Evolutionary conservation across 2,797 vertebrate genomes (phyloP), one percentile per base, ranked within the genome.

Genomic region (Anolis apletophallus): DNA sequence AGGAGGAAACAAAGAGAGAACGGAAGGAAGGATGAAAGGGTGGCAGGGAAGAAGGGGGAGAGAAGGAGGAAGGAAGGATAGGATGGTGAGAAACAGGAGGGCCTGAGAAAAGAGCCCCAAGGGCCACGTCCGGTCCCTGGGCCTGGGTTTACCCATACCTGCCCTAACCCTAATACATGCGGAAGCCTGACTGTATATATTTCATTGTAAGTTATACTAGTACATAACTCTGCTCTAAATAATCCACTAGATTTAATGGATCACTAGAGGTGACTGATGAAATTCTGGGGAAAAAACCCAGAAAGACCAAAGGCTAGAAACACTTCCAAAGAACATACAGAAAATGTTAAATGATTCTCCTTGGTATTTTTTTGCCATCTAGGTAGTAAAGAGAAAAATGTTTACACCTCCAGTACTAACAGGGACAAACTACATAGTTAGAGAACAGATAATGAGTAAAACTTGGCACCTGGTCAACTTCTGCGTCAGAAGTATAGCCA

Each of bases 401-500:
- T 73, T 68, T 52, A 50, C 36, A 32, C 26, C n/a, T 78, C 46
- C 68, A 80, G 13, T 9, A 54, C 57, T 46, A 76, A 85, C 77
- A 88, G 89, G 81, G 87, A 93, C 86, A 92, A 86, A 86, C 90
- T 93, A 94, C 80, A 91, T 50, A 90, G 78, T 92, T 90, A 93
- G 92, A n/a, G 85, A 93, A 97, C 90, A 94, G 96, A 95, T 94
- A 85, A 94, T 86, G 95, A 87, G 94, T 94, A 96, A 93, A 95
- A 99, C 97, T 98, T 98, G 98, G 98, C 98, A 96, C 96, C 97
- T 97, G 97, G 92, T 98, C 98, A 95, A 96, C 96, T 94, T 98
- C 97, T 94, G 96, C 97, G 93, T 97, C 97, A 94, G 96, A 96
- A 95, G 97, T 96, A 97, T 96, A 98, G 96, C 96, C 97, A 96